A percentile compares a stretch with the other conserved stretches of the same genome.
phyloP scores from a whole-genome alignment of 2,888 invertebrate species.

The Morinoia aosen region DNA sequence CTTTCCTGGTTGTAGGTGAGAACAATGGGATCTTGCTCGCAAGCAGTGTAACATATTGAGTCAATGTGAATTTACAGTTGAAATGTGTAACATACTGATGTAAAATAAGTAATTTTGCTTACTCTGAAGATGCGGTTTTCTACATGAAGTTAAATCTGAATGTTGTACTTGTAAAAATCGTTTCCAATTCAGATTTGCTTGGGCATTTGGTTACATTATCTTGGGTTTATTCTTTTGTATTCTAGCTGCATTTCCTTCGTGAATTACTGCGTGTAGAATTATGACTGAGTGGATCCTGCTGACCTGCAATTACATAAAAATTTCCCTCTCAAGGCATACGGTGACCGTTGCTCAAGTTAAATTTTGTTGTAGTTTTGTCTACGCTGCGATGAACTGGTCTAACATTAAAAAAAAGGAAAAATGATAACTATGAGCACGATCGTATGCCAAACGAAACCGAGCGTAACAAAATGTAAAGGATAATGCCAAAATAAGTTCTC shows the following conservation, averaged over 20 bases:
- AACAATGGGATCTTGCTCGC: neutral
- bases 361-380: neutral
- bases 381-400: neutral
- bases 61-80: slow-evolving; percentile 14
- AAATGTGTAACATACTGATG: slow-evolving; percentile 40
- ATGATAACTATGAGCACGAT: neutral
- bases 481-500: neutral
- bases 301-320: neutral
- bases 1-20: neutral
- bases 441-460: neutral
- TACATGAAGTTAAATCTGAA: slow-evolving; percentile 2
- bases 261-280: neutral
- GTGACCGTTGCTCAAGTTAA: neutral
- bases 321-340: neutral
- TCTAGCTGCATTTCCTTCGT: neutral
- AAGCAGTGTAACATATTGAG: slow-evolving; percentile 10
- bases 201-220: slow-evolving; percentile 8
- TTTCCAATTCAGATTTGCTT: slow-evolving; percentile 31
- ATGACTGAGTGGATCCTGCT: neutral
- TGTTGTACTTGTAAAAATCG: slow-evolving; percentile 38
- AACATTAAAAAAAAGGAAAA: neutral
- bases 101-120: slow-evolving; percentile 45
- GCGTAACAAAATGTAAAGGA: neutral
- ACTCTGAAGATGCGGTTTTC: neutral
- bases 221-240: neutral